Evolutionary conservation across 2,797 vertebrate species (phyloP), one percentile per base, ranked within the genome.

Genomic region (Pyrocephalus nanus): DNA sequence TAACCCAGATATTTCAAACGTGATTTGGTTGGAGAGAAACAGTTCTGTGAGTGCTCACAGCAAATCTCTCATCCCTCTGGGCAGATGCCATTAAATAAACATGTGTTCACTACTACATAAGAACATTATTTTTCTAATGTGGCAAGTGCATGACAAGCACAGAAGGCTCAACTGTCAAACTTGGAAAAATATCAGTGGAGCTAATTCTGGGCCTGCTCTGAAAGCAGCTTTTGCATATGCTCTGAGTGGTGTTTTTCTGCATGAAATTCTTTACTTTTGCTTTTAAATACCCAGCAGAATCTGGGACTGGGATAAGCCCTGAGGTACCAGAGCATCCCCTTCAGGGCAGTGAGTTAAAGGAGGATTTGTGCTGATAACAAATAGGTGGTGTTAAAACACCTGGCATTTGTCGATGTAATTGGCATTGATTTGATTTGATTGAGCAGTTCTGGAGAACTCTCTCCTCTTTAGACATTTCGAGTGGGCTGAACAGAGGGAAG

Each of bases 1-100:
- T 96, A 97, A 98, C 98, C 98, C 97, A 98, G 98, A 98, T 98
- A 98, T 97, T 98, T 98, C 98, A 98, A 94, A 97, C 51, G 75
- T 96, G 98, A 97, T 98, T 98, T 98, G 98, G 97, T 98, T 98
- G 97, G 96, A 97, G 97, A 96, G 85, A 90, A 89, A 69, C 74
- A 79, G 82, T 95, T 96, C 75, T 85, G 86, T 91, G 91, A 96
- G 96, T 86, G 78, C 97, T 97, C 97, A 97, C 97, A 97, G 97
- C 97, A 95, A 97, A 97, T 97, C 87, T 81, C 94, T 97, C 97
- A 97, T 97, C 95, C 94, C 90, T 58, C 95, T 96, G 92, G 96
- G 87, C 90, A 96, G 77, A 92, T 95, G 96, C 78, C 87, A 91
- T 96, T 95, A 97, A 95, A 97, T 96, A 97, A 97, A 96, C 96